Conservation (phyloP, 2,113 vertebrate species). For the Microcebus griseorufus region DNA sequence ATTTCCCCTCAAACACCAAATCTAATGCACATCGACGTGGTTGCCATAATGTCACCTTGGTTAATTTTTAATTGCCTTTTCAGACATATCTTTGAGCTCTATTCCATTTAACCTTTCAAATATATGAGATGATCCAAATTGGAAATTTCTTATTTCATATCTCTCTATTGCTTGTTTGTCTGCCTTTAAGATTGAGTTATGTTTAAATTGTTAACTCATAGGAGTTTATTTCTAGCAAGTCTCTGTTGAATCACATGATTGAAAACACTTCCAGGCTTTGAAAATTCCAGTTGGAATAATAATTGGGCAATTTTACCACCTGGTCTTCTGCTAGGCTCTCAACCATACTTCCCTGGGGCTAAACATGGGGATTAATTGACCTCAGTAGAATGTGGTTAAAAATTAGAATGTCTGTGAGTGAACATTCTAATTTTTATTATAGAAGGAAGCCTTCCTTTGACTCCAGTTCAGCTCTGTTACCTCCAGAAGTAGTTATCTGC, state of each 20-base stretch:
- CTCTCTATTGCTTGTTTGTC: not conserved
- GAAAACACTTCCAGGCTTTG: conserved; percentile 42
- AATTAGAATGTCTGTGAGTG: conserved; percentile 40
- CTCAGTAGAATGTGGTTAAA: conserved; percentile 54
- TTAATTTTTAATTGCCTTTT: conserved; percentile 62
- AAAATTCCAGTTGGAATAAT: conserved; percentile 55
- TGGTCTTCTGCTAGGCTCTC: not conserved
- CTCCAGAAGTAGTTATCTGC: not conserved
- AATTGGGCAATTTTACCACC: not conserved
- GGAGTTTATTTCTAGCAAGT: conserved; percentile 1
- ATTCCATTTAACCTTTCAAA: conserved; percentile 8
- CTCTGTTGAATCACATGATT: conserved; percentile 20
- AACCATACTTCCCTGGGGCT: not conserved
- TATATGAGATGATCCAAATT: not conserved
- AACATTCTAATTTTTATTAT: conserved; percentile 24
- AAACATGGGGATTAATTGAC: not conserved
- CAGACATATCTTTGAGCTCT: not conserved
- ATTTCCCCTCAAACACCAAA: not conserved
- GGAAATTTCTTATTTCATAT: not conserved
- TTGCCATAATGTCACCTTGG: not conserved
- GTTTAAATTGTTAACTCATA: conserved; percentile 28
- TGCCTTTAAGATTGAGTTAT: not conserved
- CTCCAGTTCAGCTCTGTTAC: not conserved
- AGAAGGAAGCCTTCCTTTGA: conserved; percentile 24
- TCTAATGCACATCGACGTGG: not conserved